These are phyloP conservation scores for Hololepta plana DNA, from an alignment of 2,888 invertebrate species.

Conservation along the genomic window DNA sequence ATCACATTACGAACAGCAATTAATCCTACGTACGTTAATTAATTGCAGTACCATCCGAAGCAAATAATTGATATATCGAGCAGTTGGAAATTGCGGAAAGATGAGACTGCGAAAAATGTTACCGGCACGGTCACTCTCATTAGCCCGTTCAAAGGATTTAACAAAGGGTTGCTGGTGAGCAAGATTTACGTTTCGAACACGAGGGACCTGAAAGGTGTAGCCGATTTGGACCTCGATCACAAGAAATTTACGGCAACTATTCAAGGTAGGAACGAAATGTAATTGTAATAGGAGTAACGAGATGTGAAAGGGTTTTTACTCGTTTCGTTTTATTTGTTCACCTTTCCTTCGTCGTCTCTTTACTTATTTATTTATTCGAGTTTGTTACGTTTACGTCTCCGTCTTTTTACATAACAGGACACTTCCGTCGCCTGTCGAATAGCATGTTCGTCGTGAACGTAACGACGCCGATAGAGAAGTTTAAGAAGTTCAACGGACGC, in stretches of 20 bases:
- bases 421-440: slow-evolving; percentile 52
- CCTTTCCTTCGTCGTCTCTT: no score
- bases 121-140: slow-evolving; percentile 45
- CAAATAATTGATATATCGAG: slow-evolving; percentile 51
- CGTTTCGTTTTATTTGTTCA: no score
- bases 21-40: slow-evolving; percentile 9
- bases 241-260: slow-evolving; percentile 46
- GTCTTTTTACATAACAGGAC: slow-evolving; percentile 34
- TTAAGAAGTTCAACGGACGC: slow-evolving; percentile 42
- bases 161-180: slow-evolving; percentile 46
- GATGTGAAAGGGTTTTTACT: no score
- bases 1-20: no score
- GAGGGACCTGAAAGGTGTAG: slow-evolving; percentile 46
- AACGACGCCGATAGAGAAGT: slow-evolving; percentile 52
- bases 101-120: slow-evolving; percentile 38
- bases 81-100: slow-evolving; percentile 44
- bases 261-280: slow-evolving; percentile 31
- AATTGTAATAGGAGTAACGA: no score
- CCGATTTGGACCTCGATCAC: slow-evolving; percentile 51
- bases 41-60: slow-evolving; percentile 43
- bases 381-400: no score
- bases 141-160: slow-evolving; percentile 53
- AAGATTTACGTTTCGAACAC: slow-evolving; percentile 44
- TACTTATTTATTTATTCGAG: no score
- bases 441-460: slow-evolving; percentile 59